Conservation (phyloP, 2,113 vertebrate genomes). For the Neodontobutis hainanensis region DNA sequence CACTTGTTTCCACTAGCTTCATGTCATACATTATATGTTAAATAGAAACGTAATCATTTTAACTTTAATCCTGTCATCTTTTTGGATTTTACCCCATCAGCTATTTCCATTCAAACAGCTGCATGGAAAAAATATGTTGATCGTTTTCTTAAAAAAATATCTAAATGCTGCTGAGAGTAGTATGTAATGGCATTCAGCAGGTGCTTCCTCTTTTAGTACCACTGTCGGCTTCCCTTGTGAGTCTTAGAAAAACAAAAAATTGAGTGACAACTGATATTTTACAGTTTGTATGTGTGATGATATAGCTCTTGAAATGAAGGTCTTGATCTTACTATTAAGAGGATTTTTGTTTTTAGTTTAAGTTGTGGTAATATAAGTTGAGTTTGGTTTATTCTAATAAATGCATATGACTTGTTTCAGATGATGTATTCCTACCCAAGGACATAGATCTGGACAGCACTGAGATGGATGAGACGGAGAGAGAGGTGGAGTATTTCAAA, state of each 20-base stretch:
- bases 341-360: no score
- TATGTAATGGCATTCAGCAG: not conserved
- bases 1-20: no score
- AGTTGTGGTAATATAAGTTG: no score
- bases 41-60: no score
- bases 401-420: slow-evolving; percentile 69
- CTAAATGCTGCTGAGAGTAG: not conserved
- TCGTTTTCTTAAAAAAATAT: not conserved
- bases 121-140: not conserved
- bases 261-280: not conserved
- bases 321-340: no score
- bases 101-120: slow-evolving; percentile 1
- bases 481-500: slow-evolving; percentile 99
- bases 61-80: no score
- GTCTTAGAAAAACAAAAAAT: not conserved
- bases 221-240: not conserved
- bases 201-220: slow-evolving; percentile 1
- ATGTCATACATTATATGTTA: no score
- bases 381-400: no score
- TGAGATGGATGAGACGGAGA: slow-evolving; percentile 97
- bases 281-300: not conserved
- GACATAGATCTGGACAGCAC: slow-evolving; percentile 97
- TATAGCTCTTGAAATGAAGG: no score
- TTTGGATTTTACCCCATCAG: not conserved
- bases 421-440: slow-evolving; percentile 99